Evolutionary conservation across 2,888 invertebrate genomes (phyloP), one percentile per base, ranked within the genome.

Genomic region (Odontocolon sp.): DNA sequence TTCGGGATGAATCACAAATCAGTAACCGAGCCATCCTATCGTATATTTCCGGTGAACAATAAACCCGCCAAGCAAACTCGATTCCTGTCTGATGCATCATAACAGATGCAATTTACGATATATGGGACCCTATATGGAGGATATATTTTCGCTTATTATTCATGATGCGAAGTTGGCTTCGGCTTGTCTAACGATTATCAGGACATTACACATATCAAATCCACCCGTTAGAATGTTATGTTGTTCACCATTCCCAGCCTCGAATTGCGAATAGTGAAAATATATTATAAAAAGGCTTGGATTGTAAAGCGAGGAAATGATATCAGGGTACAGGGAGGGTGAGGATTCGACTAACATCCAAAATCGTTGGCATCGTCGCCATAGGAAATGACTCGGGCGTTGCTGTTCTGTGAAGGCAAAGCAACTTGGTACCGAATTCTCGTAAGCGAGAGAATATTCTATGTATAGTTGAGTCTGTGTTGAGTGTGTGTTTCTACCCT

Each of bases 131-230:
- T 57, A 76, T 77, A 80, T 77, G 72, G 72, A 59, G 64, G 73
- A n/a, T n/a, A 78, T 81, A 77, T 81, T 83, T 83, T 84, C 86
- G 84, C 83, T 88, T 85, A 87, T 87, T 87, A 88, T 87, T 85
- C 87, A 85, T 86, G 86, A 87, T 88, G 82, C 77, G 80, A 77
- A 80, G 81, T 83, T 85, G 87, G 84, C 86, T 73, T 57, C 33
- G 21, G 16, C 18, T 31, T 61, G 28, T 31, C 14, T 40, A 40
- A 45, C 31, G 42, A 67, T 67, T 31, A 23, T 56, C 56, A 18
- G 18, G 23, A 45, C 56, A 33, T 18, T 40, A 11, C 54, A 26
- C 56, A 36, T 67, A 45, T 56, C 56, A 26, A 36, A 36, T 23
- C 16, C 16, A 16, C 36, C 28, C 36, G 23, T n/a, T 23, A 16